Evolutionary conservation across 35 echinoderm and acorn worm species (phyloP).

Genomic region (Apostichopus japonicus): DNA sequence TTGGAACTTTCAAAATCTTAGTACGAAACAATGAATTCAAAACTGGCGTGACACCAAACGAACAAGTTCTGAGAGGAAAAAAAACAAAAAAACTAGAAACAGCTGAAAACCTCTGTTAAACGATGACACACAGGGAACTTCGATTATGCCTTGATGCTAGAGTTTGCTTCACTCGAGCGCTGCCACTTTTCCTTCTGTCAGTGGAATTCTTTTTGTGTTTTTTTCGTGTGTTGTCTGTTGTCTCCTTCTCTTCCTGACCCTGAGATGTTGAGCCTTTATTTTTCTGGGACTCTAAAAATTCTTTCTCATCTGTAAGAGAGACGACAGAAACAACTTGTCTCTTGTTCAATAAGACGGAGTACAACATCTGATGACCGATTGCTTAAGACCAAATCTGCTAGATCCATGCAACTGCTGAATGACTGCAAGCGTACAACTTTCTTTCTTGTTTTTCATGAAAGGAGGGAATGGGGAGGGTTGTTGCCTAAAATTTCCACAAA

Average conservation of each 20-base stretch:
- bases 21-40: background rate
- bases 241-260: slow-evolving; percentile 10
- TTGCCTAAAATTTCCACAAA: too few species aligned
- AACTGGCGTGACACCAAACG: background rate
- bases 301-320: slow-evolving; percentile 28
- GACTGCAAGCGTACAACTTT: too few species aligned
- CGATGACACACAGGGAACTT: slow-evolving; percentile 36
- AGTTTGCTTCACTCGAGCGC: slow-evolving; percentile 7
- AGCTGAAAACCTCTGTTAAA: background rate
- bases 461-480: too few species aligned
- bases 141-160: slow-evolving; percentile 27
- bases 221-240: background rate
- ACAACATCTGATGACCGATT: too few species aligned
- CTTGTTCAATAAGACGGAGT: too few species aligned
- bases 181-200: slow-evolving; percentile 38
- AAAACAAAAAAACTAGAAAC: too few species aligned
- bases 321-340: background rate
- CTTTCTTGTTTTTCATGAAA: too few species aligned
- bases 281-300: slow-evolving; percentile 20
- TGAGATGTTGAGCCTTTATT: slow-evolving; percentile 28
- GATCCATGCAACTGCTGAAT: too few species aligned
- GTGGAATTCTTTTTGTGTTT: background rate
- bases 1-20: too few species aligned
- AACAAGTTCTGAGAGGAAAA: background rate
- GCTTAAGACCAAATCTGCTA: too few species aligned